These are phyloP conservation scores for Calliphora vicina DNA, from an alignment of 1,140 invertebrate species.

Conservation along the genomic window DNA sequence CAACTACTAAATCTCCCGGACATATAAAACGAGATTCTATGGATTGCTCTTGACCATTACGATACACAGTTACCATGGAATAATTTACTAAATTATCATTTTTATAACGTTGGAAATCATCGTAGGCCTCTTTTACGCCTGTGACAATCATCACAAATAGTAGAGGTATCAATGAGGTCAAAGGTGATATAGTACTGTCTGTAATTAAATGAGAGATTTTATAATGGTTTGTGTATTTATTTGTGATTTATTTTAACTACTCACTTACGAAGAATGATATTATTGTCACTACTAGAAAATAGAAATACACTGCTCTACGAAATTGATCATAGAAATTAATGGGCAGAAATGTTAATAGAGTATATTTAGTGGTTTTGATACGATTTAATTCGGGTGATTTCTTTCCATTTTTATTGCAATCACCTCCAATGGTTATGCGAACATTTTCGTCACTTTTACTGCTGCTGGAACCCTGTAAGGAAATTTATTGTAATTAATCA, in stretches of 20 bases:
- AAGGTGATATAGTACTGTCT: conserved; percentile 79
- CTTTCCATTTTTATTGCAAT: neutral
- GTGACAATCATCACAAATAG: conserved; percentile 82
- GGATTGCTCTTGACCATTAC: conserved; percentile 67
- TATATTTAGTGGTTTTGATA: conserved; percentile 78
- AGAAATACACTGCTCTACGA: conserved; percentile 83
- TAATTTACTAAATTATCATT: conserved; percentile 81
- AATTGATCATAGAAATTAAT: conserved; percentile 89
- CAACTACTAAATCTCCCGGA: conserved; percentile 79
- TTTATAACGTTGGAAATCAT: conserved; percentile 80
- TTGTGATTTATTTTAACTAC: conserved; percentile 41
- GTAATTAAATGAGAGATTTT: conserved; percentile 42
- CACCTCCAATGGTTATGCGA: neutral
- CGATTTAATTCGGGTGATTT: conserved; percentile 63
- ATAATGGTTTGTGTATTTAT: neutral
- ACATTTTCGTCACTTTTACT: neutral
- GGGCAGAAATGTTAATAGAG: conserved; percentile 80
- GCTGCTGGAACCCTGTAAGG: conserved; percentile 4
- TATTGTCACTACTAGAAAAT: conserved; percentile 78
- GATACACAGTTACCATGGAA: conserved; percentile 68
- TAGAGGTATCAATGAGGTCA: conserved; percentile 78
- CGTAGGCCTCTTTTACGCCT: conserved; percentile 82
- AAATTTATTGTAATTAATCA: no score
- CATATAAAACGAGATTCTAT: conserved; percentile 68
- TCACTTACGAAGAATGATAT: conserved; percentile 72